Base-by-base conservation (phyloP, 2,797 vertebrate genomes). In the Crenichthys baileyi region DNA sequence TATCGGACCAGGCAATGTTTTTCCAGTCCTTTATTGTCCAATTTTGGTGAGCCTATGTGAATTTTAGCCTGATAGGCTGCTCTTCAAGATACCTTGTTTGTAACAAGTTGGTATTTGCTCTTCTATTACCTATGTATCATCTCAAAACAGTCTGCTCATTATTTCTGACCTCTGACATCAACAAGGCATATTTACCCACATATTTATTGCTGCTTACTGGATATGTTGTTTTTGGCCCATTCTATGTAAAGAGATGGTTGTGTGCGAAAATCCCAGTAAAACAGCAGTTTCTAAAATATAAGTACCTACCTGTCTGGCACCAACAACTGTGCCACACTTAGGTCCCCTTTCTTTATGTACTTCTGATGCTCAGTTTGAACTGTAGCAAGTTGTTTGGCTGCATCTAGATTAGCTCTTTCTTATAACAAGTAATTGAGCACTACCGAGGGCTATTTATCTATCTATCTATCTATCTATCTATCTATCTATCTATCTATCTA, bases 401-500 rank as follows among this genome's bases (percentile, higher is more conserved):
- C 5, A 18, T 53, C 6, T 55, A 55, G 22, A 55, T 55, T 55
- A 24, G 22, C 18, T 55, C 8, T 22, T 55, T 55, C 24, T 22
- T 20, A 22, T 7, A 22, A 24, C 15, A 50, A 50, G 48, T 5
- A 55, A 24, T 50, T 50, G 22, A 84, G 77, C 78, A 82, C 84
- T 79, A 86, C 91, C 81, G 81, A 74, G 71, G 88, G 82, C 90
- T 76, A 87, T 90, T 88, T 85, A 90, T 93, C 90, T 83, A 87
- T 90, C 89, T 85, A 90, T 93, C 90, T 83, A 85, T 89, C 79
- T 83, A 73, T 71, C 85, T 82, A n/a, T n/a, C n/a, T n/a, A 87
- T 90, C 89, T 85, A 90, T 93, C 90, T 83, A 85, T 89, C 79
- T 83, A 73, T 71, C 85, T 82, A n/a, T n/a, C 90, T 76, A n/a